These are phyloP conservation scores for Acipenser ruthenus DNA, from an alignment of 2,797 vertebrate species.

Conservation along the genomic window DNA sequence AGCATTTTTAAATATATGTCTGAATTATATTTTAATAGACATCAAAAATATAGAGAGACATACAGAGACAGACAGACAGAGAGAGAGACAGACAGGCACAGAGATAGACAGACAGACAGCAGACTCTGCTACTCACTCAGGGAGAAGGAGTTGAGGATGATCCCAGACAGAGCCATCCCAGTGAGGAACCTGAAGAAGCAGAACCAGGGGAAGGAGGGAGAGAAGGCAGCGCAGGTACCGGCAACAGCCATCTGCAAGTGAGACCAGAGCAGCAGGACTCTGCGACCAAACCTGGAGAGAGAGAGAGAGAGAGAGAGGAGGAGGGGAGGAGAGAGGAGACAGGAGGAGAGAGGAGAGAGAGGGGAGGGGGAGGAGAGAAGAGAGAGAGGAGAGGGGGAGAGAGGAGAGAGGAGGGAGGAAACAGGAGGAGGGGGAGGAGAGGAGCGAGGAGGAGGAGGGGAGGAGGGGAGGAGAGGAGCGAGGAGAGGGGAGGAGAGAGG, in stretches of 20 bases:
- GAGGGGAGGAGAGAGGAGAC: no score
- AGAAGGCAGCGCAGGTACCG: slow-evolving; percentile 66
- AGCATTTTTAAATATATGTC: no score
- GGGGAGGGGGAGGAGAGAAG: no score
- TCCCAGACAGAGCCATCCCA: slow-evolving; percentile 74
- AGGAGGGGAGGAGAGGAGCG: no score
- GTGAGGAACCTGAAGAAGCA: slow-evolving; percentile 66
- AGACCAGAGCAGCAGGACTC: slow-evolving; percentile 59
- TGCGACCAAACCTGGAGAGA: slow-evolving; percentile 68
- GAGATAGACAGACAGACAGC: not conserved
- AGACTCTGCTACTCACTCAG: slow-evolving; percentile 61
- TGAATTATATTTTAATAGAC: no score
- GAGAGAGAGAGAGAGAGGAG: not conserved
- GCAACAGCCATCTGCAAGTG: slow-evolving; percentile 66
- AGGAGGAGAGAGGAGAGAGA: no score
- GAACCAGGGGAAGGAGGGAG: slow-evolving; percentile 55
- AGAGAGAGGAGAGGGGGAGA: no score
- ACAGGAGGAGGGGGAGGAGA: no score
- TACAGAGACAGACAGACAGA: no score
- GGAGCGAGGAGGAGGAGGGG: no score
- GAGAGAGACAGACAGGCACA: no score
- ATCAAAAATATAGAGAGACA: not conserved
- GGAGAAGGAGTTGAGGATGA: slow-evolving; percentile 69
- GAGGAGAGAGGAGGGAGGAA: not conserved
- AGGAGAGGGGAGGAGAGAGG: not conserved